Evolutionary conservation across 2,113 vertebrate genomes (phyloP), one percentile per base, ranked within the genome.

Genomic region (Passer montanus): DNA sequence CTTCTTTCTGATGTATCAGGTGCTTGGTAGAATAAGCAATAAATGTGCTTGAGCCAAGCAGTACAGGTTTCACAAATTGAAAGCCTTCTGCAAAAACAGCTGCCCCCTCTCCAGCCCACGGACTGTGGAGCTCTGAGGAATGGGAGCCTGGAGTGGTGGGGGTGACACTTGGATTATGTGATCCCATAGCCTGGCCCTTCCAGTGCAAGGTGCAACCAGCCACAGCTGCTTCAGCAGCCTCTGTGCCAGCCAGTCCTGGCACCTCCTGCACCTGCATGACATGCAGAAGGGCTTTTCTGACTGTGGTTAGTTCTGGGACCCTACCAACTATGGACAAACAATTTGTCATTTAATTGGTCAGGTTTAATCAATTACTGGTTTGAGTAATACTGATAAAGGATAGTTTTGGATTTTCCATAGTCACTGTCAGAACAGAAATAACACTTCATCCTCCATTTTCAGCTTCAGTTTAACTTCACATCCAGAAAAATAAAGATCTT

Each of bases 141-240:
- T 67, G 43, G 23, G 26, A 55, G 20, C 2, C 6, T 16, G 15
- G 52, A 33, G 10, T 31, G 9, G 22, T 47, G 35, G 16, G 13
- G 12, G 3, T 70, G 81, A 21, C 13, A 10, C 55, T 17, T 0
- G 0, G 2, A 18, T 84, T 30, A 19, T 5, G 2, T 41, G 46
- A 58, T 69, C 41, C 33, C 14, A 12, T 24, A 55, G 52, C 13
- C 31, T 63, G 19, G 21, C 28, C 58, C 24, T 27, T 74, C 31
- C n/a, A 21, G 3, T 35, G 28, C 1, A 1, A 33, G 26, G 15
- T 70, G 59, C n/a, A 49, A n/a, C 14, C 22, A 73, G 22, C 26
- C 19, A 5, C 3, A 58, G 37, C 46, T 76, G 62, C 83, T 69
- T 86, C 59, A 66, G 49, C 62, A 77, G 15, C 18, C 21, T 15